Conservation (phyloP, 1,140 invertebrate species). For the Brachionus paranguensis region DNA sequence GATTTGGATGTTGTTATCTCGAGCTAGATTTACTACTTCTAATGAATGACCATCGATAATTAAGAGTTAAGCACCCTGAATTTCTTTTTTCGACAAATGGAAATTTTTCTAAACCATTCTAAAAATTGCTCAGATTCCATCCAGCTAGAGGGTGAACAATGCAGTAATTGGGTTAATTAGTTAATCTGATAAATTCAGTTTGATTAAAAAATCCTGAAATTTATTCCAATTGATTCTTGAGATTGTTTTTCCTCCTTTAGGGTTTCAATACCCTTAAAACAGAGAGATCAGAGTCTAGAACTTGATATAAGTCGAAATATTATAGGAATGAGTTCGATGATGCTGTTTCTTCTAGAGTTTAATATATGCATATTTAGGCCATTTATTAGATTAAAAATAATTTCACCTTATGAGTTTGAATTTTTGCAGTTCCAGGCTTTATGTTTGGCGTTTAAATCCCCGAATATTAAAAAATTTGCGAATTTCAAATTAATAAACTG, state of each 20-base stretch:
- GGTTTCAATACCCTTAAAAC: not conserved
- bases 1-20: slow-evolving; percentile 41
- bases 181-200: not conserved
- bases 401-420: not conserved
- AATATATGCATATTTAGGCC: not conserved
- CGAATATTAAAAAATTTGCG: not conserved
- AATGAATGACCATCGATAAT: slow-evolving; percentile 39
- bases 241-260: not conserved
- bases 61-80: not conserved
- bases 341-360: not conserved
- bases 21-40: not conserved
- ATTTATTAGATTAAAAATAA: not conserved
- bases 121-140: not conserved
- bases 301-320: not conserved
- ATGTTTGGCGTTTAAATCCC: not conserved
- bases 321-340: not conserved
- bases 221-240: not conserved
- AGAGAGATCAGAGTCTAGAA: not conserved
- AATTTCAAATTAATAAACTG: not conserved
- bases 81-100: not conserved
- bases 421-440: not conserved
- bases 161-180: not conserved
- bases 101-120: not conserved
- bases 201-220: not conserved
- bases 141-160: not conserved